Evolutionary conservation across 2,113 vertebrate species (phyloP).

Genomic region (Spea bombifrons): DNA sequence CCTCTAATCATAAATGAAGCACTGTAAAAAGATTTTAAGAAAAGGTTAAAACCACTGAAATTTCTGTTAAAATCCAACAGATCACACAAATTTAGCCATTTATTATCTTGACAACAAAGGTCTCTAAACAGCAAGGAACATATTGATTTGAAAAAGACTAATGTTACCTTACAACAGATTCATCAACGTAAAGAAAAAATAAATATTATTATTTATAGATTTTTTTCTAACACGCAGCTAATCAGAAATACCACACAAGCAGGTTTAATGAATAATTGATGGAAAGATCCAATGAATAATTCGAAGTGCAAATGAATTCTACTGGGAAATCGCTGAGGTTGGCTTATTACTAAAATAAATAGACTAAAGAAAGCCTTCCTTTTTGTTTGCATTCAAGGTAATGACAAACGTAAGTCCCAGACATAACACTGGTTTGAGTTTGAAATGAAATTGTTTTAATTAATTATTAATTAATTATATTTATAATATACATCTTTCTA

Average conservation of each 20-base stretch:
- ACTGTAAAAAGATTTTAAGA: constrained; percentile 48
- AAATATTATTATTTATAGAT: not conserved
- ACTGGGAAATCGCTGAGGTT: too few species aligned
- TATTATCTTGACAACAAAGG: not conserved
- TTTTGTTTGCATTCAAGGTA: too few species aligned
- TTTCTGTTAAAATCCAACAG: not conserved
- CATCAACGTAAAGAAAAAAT: not conserved
- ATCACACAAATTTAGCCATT: not conserved
- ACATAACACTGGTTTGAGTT: too few species aligned
- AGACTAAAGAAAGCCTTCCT: too few species aligned
- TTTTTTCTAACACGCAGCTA: not conserved
- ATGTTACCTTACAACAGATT: not conserved
- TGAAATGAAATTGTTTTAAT: too few species aligned
- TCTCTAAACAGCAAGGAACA: not conserved
- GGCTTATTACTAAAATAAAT: too few species aligned
- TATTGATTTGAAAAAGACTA: not conserved
- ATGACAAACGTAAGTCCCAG: too few species aligned
- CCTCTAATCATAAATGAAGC: constrained; percentile 48
- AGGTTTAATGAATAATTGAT: constrained; percentile 17
- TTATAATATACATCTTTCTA: too few species aligned
- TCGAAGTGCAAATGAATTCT: too few species aligned
- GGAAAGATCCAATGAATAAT: not conserved
- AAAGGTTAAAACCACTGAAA: not conserved
- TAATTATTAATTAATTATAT: too few species aligned
- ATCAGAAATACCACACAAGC: constrained; percentile 1